A percentile compares a stretch with the other conserved stretches of the same genome.
Conservation (phyloP, 2,888 invertebrate genomes). For the Charanyca ferruginea region DNA sequence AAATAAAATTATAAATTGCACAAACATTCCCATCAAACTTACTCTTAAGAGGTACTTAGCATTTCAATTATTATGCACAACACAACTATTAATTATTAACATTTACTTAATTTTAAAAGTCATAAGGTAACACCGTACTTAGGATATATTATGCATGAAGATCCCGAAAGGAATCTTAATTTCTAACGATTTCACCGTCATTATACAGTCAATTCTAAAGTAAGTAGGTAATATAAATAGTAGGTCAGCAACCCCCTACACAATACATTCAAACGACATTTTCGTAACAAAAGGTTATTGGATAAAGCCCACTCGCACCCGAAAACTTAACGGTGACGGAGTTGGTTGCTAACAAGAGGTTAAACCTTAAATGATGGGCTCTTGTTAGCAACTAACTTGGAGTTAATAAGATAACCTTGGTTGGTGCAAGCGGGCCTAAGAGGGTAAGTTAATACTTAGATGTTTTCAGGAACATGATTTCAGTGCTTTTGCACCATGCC, state of each 20-base stretch:
- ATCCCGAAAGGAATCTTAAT: not conserved
- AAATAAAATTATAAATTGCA: slow-evolving; percentile 37
- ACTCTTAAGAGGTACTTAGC: slow-evolving; percentile 48
- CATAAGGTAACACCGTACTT: slow-evolving; percentile 12
- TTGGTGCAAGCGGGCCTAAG: not conserved
- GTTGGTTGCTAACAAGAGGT: not conserved
- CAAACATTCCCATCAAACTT: slow-evolving; percentile 31
- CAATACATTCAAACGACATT: not conserved
- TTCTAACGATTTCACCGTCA: slow-evolving; percentile 8
- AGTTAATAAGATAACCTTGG: too few species aligned
- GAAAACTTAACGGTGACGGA: not conserved
- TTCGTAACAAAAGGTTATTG: not conserved
- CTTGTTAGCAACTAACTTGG: too few species aligned
- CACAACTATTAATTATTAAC: slow-evolving; percentile 4
- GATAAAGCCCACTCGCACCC: not conserved
- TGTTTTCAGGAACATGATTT: slow-evolving; percentile 38
- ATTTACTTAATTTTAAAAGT: not conserved
- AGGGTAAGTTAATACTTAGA: slow-evolving; percentile 12
- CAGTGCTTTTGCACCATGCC: slow-evolving; percentile 5
- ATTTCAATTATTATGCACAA: slow-evolving; percentile 48
- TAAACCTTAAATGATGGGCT: not conserved
- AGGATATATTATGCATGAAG: not conserved
- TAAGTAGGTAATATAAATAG: not conserved
- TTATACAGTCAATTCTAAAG: not conserved
- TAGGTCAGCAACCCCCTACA: not conserved